Conservation (phyloP, 2,797 vertebrate species). For the Tamandua tetradactyla region DNA sequence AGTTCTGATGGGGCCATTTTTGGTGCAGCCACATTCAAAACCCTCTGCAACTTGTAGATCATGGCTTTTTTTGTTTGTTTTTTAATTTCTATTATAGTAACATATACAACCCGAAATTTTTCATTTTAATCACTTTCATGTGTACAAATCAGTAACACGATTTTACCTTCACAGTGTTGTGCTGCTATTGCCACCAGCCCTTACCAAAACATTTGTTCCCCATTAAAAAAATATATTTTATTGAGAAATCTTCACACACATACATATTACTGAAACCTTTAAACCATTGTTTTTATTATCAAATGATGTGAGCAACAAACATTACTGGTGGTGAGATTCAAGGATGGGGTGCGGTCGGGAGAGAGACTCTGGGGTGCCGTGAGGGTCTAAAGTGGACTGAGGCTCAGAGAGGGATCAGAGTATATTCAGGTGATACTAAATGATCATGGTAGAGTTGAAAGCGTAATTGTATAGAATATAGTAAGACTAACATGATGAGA, state of each 20-base stretch:
- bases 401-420: neutral
- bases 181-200: too few relatives aligned
- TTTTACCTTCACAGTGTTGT: too few relatives aligned
- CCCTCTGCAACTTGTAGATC: neutral
- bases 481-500: neutral
- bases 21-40: neutral
- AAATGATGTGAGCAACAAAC: neutral
- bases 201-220: too few relatives aligned
- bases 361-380: neutral
- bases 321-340: neutral
- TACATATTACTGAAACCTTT: too few relatives aligned
- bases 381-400: neutral
- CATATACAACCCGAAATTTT: too few relatives aligned
- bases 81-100: too few relatives aligned
- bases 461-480: neutral
- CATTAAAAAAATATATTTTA: too few relatives aligned
- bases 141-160: too few relatives aligned
- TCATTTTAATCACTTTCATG: too few relatives aligned
- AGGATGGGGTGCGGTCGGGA: neutral
- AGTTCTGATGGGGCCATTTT: neutral
- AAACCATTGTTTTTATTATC: neutral
- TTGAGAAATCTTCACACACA: too few relatives aligned
- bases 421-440: neutral
- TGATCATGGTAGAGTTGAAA: neutral
- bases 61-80: too few relatives aligned